A percentile compares a stretch with the other conserved stretches of the same genome.
These are phyloP conservation scores for Amphipyra tragopoginis DNA, from an alignment of 2,888 invertebrate species.

Conservation along the genomic window DNA sequence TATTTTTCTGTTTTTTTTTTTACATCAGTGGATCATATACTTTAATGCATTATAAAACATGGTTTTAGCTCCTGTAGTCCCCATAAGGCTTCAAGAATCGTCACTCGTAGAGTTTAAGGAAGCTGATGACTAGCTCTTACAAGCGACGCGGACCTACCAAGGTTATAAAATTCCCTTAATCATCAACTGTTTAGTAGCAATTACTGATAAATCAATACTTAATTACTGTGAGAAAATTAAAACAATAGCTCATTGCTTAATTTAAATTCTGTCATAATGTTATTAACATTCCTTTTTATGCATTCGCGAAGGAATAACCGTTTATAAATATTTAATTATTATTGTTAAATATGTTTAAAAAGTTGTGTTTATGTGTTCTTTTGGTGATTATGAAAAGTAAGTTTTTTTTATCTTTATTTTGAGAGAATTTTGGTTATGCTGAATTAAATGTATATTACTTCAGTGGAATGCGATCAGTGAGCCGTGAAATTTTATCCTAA, in stretches of 20 bases:
- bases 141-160: background rate
- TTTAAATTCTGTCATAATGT: background rate
- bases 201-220: constrained; percentile 13
- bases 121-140: too few species aligned
- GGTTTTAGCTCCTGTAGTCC: too few species aligned
- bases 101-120: too few species aligned
- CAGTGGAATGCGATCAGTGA: too few species aligned
- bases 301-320: background rate
- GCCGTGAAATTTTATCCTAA: too few species aligned
- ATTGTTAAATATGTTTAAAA: constrained; percentile 32
- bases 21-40: too few species aligned
- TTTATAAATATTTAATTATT: background rate
- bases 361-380: constrained; percentile 24
- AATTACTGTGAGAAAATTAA: constrained; percentile 38
- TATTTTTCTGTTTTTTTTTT: too few species aligned
- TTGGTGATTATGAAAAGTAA: constrained; percentile 45
- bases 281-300: background rate
- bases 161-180: background rate
- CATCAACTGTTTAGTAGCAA: background rate
- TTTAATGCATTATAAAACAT: too few species aligned
- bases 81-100: too few species aligned
- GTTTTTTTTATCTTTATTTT: constrained; percentile 20
- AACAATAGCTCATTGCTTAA: constrained; percentile 25
- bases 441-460: too few species aligned
- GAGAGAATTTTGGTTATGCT: too few species aligned